Percentiles rank a stretch among this genome's conserved stretches.
Evolutionary conservation across 2,113 vertebrate genomes (phyloP).

Genomic region (Xerus inauris): DNA sequence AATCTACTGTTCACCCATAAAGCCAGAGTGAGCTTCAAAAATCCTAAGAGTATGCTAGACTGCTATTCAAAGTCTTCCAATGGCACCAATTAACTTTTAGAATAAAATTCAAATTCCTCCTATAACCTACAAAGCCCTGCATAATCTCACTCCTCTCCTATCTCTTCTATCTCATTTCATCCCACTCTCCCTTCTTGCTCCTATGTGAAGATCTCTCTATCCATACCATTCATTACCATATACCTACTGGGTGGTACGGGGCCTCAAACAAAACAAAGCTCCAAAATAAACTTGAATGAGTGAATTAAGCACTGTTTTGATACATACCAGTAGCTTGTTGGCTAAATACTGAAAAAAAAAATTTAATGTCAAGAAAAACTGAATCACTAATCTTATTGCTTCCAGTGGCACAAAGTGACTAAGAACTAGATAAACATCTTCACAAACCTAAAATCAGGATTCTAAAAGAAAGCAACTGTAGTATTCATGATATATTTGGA

Average conservation of each 20-base stretch:
- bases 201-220: not conserved
- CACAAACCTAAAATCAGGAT: not conserved
- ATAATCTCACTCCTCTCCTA: not conserved
- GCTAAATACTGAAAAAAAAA: not conserved
- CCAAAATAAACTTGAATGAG: not conserved
- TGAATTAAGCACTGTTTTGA: not conserved
- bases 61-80: not conserved
- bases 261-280: not conserved
- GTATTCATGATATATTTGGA: not conserved
- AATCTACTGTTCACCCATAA: not conserved
- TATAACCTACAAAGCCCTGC: not conserved
- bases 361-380: slow-evolving; percentile 22
- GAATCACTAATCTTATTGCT: not conserved
- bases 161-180: not conserved
- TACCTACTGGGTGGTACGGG: not conserved
- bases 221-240: not conserved
- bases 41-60: not conserved
- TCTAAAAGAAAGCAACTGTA: slow-evolving; percentile 27
- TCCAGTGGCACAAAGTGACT: not conserved
- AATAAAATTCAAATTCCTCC: slow-evolving; percentile 21
- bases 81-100: not conserved
- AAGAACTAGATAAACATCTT: not conserved
- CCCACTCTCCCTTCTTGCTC: not conserved
- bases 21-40: not conserved
- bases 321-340: not conserved